Base-by-base conservation (phyloP, 2,888 invertebrate species). In the Patella ulyssiponensis region DNA sequence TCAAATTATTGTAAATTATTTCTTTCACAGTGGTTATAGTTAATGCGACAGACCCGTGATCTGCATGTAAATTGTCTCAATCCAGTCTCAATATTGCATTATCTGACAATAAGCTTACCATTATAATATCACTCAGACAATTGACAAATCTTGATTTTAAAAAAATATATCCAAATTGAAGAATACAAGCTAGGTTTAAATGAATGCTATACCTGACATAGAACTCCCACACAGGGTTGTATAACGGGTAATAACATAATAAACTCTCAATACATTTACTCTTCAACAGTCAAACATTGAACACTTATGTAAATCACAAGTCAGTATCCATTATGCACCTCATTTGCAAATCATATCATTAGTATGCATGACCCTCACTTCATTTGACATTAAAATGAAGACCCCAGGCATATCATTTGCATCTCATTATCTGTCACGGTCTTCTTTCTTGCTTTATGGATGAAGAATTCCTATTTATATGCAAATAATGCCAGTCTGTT, bases 291-390 rank as follows among this genome's bases (percentile, higher is more conserved):
- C 33, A 64, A 12, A 58, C 64, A 64, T 15, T 20, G 12, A 20
- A 64, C 23, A 64, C 23, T n/a, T 64, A 64, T 23, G 23, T 64
- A 64, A 23, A 64, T 20, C 64, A 64, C 64, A 64, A 20, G 23
- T 44, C 20, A 64, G 23, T 64, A 64, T 64, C 64, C 70, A 71
- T 71, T 69, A 76, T 56, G 51, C 56, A 72, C 58, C 74, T 79
- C 74, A 79, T 79, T 79, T 77, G 79, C 79, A 79, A 79, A 79
- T 79, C 74, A 72, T 56, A 76, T 79, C 74, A 74, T 79, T 79
- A 71, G 77, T 74, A 79, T 79, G 76, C 77, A 79, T 79, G 79
- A 79, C 64, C 70, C 58, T 20, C 17, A 17, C 71, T 54, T 11
- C 17, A 23, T 54, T 64, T 74, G 74, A 64, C 64, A 64, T 64